Evolutionary conservation across 2,797 vertebrate genomes (phyloP).

Genomic region (Thamnophis elegans): DNA sequence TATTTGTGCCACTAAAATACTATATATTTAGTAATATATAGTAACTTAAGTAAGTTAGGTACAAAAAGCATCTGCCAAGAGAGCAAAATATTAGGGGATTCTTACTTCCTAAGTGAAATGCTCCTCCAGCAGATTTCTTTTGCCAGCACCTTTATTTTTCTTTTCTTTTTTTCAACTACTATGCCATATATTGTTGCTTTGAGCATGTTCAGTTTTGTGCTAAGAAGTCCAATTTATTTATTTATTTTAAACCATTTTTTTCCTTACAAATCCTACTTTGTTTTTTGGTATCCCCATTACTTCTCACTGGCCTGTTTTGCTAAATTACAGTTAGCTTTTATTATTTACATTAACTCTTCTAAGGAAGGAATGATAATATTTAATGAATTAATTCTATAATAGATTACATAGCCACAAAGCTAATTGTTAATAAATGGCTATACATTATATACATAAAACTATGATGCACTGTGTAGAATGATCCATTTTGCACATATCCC

Average conservation of each 20-base stretch:
- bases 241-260: background rate
- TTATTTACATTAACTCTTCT: background rate
- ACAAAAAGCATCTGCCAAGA: background rate
- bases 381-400: background rate
- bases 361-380: background rate
- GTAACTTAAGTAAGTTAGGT: background rate
- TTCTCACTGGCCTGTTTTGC: background rate
- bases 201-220: background rate
- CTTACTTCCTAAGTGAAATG: background rate
- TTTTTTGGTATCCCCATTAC: background rate
- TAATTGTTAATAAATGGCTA: background rate
- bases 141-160: background rate
- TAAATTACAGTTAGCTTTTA: background rate
- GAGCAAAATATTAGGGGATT: background rate
- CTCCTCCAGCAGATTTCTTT: background rate
- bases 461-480: background rate
- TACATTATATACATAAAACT: background rate
- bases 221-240: background rate
- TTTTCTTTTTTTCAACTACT: background rate
- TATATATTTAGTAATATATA: background rate
- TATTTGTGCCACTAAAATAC: background rate
- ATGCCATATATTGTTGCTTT: background rate
- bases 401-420: background rate
- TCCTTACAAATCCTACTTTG: background rate
- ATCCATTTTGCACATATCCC: background rate